phyloP scores from a whole-genome alignment of 53 echinoderm and acorn worm genomes.

The Patiria pectinifera region DNA sequence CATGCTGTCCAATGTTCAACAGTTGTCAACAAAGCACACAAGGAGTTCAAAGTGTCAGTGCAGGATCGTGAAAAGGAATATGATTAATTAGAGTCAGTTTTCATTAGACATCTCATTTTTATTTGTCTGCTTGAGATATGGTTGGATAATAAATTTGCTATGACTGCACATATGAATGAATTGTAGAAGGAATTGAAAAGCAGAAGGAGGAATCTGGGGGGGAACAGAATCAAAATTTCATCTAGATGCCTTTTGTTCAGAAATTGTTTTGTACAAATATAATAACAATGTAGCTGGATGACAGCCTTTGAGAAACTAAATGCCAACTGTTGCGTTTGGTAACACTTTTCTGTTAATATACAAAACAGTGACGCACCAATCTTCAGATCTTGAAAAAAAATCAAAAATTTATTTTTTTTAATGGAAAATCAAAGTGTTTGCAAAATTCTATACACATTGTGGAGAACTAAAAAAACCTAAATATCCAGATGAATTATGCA shows the following conservation, averaged over 20 bases:
- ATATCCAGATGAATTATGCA: neutral
- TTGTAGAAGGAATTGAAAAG: neutral
- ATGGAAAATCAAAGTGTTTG: too few species aligned
- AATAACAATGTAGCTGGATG: too few species aligned
- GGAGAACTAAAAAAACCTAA: neutral
- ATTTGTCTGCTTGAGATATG: neutral
- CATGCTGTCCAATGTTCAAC: conserved; percentile 33
- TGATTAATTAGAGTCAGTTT: neutral
- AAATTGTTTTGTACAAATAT: too few species aligned
- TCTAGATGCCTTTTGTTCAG: too few species aligned
- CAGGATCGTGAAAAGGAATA: neutral
- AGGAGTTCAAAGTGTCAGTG: conserved; percentile 26
- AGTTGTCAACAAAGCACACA: conserved; percentile 10
- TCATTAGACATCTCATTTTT: neutral
- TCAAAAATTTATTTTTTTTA: too few species aligned
- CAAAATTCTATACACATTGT: too few species aligned
- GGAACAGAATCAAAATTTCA: too few species aligned
- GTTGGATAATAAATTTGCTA: neutral
- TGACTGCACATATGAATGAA: neutral
- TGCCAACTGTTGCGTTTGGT: neutral
- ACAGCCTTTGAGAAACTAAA: neutral
- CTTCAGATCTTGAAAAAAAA: too few species aligned
- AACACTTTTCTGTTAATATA: neutral
- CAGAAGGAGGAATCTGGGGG: neutral
- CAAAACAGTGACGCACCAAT: too few species aligned